phyloP scores from a whole-genome alignment of 2,797 vertebrate species.

The Dendrocincla tyrannina region DNA sequence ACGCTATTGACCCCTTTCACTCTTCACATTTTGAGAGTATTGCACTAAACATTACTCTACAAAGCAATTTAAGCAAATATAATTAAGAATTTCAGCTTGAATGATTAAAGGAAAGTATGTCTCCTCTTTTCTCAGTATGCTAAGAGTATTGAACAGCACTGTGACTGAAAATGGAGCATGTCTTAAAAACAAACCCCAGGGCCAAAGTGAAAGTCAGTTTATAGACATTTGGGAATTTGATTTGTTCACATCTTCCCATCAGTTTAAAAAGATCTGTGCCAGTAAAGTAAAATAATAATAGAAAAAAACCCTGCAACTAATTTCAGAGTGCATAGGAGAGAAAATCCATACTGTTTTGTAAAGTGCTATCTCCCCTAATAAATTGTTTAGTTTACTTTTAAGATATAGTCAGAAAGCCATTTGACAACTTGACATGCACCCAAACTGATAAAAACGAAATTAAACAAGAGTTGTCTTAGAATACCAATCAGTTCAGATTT shows the following conservation, averaged over 20 bases:
- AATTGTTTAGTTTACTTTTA: not conserved
- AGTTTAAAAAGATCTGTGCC: not conserved
- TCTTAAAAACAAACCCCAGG: constrained; percentile 41
- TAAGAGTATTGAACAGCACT: constrained; percentile 25
- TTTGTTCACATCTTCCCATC: constrained; percentile 20
- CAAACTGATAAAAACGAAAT: not conserved
- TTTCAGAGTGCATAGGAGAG: not conserved
- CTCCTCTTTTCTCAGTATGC: not conserved
- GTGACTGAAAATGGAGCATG: constrained; percentile 27
- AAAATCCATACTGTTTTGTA: not conserved
- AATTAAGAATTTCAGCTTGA: constrained; percentile 57
- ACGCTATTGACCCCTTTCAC: constrained; percentile 47
- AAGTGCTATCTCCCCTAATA: not conserved
- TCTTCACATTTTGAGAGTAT: not conserved
- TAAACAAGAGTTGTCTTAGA: not conserved
- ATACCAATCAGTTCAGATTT: not conserved
- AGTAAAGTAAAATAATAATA: constrained; percentile 6
- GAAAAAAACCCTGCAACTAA: accelerated
- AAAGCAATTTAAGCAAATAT: constrained; percentile 42
- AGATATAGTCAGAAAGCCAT: not conserved
- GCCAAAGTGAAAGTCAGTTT: constrained; percentile 48
- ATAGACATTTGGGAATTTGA: constrained; percentile 45
- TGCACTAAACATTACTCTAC: constrained; percentile 37
- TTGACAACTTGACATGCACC: not conserved
- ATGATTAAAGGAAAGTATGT: constrained; percentile 23